Percentiles rank a stretch among this genome's conserved stretches.
These are phyloP conservation scores for Hemibagrus wyckioides DNA, from an alignment of 2,113 vertebrate species.

Conservation along the genomic window DNA sequence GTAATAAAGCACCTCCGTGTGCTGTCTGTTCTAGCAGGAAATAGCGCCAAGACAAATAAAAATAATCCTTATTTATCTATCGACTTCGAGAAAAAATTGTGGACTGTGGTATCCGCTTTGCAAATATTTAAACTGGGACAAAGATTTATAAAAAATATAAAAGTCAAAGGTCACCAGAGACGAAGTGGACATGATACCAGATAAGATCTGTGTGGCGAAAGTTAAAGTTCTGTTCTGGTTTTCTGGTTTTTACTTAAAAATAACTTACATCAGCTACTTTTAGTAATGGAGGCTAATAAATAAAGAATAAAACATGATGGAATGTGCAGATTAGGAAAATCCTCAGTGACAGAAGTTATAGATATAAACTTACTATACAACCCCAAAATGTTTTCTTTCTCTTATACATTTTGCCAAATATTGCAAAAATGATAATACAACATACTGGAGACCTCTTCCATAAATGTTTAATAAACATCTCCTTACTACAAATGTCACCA, in stretches of 20 bases:
- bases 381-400: neutral
- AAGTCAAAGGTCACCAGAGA: neutral
- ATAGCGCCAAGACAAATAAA: conserved; percentile 66
- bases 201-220: neutral
- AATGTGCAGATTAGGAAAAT: neutral
- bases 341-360: neutral
- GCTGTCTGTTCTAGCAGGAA: conserved; percentile 64
- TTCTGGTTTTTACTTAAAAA: neutral
- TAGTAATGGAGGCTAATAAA: neutral
- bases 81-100: conserved; percentile 4
- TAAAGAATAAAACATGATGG: neutral
- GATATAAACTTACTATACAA: neutral
- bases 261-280: neutral
- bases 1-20: conserved; percentile 65
- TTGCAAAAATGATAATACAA: neutral
- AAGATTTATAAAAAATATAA: neutral
- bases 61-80: conserved; percentile 57
- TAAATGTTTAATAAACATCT: neutral
- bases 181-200: neutral
- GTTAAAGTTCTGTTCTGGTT: neutral
- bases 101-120: neutral
- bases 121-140: conserved; percentile 17
- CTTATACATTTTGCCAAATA: neutral
- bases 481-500: neutral
- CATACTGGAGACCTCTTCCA: neutral